These are phyloP conservation scores for Conus betulinus DNA, from an alignment of 1,140 invertebrate species.

Conservation along the genomic window DNA sequence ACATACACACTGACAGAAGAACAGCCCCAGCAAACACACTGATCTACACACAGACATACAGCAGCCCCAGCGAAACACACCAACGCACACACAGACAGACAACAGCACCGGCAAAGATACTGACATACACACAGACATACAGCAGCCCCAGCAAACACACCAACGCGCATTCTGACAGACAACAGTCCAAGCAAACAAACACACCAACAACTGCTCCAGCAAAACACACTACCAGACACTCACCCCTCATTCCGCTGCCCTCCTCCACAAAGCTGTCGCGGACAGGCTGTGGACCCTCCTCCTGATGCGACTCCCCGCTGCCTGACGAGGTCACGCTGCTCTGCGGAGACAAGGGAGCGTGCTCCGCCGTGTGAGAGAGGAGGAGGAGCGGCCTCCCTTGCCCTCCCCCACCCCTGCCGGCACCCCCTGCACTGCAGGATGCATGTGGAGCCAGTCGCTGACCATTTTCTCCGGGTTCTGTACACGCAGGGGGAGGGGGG, in stretches of 20 bases:
- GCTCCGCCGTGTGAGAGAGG: constrained; percentile 77
- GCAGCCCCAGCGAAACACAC: too few relatives aligned
- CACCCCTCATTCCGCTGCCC: constrained; percentile 78
- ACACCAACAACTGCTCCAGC: too few relatives aligned
- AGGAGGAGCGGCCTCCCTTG: constrained; percentile 36
- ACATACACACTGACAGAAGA: too few relatives aligned
- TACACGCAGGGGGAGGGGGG: constrained; percentile 55
- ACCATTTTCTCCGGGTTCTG: constrained; percentile 59
- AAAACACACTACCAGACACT: neutral
- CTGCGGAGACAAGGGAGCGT: constrained; percentile 79
- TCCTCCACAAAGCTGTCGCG: constrained; percentile 73
- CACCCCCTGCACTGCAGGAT: constrained; percentile 14
- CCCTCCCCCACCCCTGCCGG: neutral
- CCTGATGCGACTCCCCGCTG: constrained; percentile 87
- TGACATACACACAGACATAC: too few relatives aligned
- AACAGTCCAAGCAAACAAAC: too few relatives aligned
- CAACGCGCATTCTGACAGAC: too few relatives aligned
- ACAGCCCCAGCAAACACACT: too few relatives aligned
- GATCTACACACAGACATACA: too few relatives aligned
- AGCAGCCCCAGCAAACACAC: too few relatives aligned
- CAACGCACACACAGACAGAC: too few relatives aligned
- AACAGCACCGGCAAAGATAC: too few relatives aligned
- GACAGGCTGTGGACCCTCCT: constrained; percentile 59
- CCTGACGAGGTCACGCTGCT: constrained; percentile 80
- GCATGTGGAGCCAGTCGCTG: constrained; percentile 67